These are phyloP conservation scores for Laupala kohalensis DNA, from an alignment of 1,140 invertebrate species.

Conservation along the genomic window DNA sequence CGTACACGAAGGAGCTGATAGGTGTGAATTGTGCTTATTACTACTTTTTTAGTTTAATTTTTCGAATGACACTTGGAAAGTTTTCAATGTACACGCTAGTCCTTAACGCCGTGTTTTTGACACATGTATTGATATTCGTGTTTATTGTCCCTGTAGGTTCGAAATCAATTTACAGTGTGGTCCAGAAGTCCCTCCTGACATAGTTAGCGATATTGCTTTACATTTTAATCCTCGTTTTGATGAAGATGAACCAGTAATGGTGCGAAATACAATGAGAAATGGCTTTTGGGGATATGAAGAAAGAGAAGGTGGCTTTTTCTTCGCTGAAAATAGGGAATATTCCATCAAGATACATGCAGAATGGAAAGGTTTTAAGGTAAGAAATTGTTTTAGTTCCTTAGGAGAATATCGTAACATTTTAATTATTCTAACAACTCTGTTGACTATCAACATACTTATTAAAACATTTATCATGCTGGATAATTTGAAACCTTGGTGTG, in stretches of 20 bases:
- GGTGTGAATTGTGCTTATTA: not conserved
- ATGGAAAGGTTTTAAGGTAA: not conserved
- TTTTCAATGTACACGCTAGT: not conserved
- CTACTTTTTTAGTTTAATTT: not conserved
- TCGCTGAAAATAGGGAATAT: not conserved
- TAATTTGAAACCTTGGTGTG: no score
- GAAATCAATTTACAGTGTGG: not conserved
- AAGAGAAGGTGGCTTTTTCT: not conserved
- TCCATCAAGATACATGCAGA: not conserved
- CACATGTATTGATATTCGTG: no score
- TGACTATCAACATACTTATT: no score
- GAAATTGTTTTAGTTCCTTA: not conserved
- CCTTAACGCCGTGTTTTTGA: no score
- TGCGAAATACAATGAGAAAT: not conserved
- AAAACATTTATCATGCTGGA: no score
- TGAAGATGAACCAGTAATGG: not conserved
- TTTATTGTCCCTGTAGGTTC: no score
- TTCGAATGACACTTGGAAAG: not conserved
- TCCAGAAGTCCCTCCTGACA: not conserved
- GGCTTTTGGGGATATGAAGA: not conserved
- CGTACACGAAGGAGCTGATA: not conserved
- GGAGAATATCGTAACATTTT: no score
- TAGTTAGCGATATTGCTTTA: not conserved
- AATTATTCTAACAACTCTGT: no score
- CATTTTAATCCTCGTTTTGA: not conserved